Percentiles rank a stretch among this genome's conserved stretches.
Evolutionary conservation across 2,113 vertebrate species (phyloP).

Genomic region (Microtus oregoni): DNA sequence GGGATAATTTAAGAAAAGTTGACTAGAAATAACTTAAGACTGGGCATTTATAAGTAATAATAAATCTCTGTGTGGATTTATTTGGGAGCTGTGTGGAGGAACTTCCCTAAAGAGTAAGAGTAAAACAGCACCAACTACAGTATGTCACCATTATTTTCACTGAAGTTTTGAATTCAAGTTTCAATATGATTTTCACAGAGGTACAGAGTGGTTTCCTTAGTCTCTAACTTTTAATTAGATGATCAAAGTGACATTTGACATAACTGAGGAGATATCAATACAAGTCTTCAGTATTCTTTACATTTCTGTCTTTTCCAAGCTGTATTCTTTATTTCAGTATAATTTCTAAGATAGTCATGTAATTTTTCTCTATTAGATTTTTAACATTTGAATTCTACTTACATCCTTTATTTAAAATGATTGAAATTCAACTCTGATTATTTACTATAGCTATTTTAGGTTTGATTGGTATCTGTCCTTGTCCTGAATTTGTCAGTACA

Average conservation of each 20-base stretch:
- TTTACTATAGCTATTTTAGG: neutral
- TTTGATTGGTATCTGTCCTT: neutral
- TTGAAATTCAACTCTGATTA: neutral
- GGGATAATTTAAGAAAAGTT: no score
- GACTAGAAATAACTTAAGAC: no score
- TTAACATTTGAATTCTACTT: neutral
- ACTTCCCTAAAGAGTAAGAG: no score
- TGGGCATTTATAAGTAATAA: no score
- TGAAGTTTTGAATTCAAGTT: neutral
- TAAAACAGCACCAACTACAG: no score
- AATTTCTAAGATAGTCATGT: neutral
- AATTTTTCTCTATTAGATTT: neutral
- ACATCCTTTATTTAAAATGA: neutral
- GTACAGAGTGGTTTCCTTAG: neutral
- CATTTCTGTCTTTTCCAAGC: neutral
- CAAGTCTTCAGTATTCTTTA: neutral
- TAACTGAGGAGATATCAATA: neutral
- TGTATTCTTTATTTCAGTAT: neutral
- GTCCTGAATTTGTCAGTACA: neutral
- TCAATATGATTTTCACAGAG: neutral
- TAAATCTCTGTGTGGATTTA: no score
- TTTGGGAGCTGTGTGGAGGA: no score
- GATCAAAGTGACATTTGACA: neutral
- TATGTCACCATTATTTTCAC: neutral
- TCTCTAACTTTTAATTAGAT: neutral